Percentiles rank a stretch among this genome's conserved stretches.
These are phyloP conservation scores for Diarsia brunnea DNA, from an alignment of 2,888 invertebrate genomes.

Conservation along the genomic window DNA sequence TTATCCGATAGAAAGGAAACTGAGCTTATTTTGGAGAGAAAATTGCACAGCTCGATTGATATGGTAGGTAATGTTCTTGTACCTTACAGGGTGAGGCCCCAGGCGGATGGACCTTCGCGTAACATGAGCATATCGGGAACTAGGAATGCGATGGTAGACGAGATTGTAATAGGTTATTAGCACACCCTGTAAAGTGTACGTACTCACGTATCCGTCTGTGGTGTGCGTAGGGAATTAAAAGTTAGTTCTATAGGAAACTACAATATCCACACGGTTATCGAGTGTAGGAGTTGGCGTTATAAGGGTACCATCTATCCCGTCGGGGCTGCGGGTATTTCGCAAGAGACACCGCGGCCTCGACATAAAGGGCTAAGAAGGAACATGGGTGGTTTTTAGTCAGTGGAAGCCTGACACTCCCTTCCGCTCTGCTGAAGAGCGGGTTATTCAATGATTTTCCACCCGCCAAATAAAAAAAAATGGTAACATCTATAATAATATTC, in stretches of 20 bases:
- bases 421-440: too few relatives aligned
- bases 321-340: too few relatives aligned
- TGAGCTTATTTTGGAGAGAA: constrained; percentile 68
- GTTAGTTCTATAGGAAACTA: neutral
- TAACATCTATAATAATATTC: too few relatives aligned
- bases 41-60: constrained; percentile 61
- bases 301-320: neutral
- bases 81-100: constrained; percentile 56
- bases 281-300: neutral
- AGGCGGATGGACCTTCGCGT: constrained; percentile 48
- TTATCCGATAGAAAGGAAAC: constrained; percentile 73
- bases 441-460: too few relatives aligned
- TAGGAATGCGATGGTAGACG: constrained; percentile 43
- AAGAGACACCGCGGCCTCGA: too few relatives aligned
- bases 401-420: too few relatives aligned
- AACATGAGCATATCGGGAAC: constrained; percentile 47
- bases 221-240: neutral
- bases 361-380: too few relatives aligned
- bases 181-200: neutral
- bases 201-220: neutral
- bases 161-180: constrained; percentile 44
- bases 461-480: too few relatives aligned
- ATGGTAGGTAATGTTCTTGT: constrained; percentile 52
- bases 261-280: neutral
- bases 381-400: too few relatives aligned